Conservation (phyloP, 2,113 vertebrate genomes). For the Chamaea fasciata region DNA sequence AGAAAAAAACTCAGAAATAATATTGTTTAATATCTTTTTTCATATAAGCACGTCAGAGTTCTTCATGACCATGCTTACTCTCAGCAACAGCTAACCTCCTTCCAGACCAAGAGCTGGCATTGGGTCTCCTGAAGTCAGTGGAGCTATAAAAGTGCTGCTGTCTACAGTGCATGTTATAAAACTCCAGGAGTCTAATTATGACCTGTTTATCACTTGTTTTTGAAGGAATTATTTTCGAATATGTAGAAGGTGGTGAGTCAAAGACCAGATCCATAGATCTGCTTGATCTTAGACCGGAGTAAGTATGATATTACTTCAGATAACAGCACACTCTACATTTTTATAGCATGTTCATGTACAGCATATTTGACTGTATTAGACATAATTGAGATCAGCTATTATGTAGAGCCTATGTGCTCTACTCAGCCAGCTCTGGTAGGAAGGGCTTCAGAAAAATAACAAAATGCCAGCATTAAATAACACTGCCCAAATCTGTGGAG, state of each 20-base stretch:
- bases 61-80: neutral
- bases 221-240: conserved; percentile 91
- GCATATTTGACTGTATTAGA: neutral
- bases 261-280: conserved; percentile 90
- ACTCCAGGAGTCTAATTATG: neutral
- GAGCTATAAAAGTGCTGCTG: neutral
- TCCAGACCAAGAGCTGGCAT: neutral
- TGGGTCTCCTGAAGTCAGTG: neutral
- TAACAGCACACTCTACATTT: neutral
- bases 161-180: neutral
- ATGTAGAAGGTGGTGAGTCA: conserved; percentile 76
- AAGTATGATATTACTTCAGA: conserved; percentile 42
- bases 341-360: neutral
- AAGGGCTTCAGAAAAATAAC: neutral
- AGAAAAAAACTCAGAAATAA: neutral
- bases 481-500: neutral
- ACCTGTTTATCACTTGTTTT: neutral
- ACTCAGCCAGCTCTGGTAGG: neutral
- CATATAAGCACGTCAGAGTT: neutral
- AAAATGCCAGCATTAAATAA: neutral
- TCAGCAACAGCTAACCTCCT: neutral
- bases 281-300: conserved; percentile 83
- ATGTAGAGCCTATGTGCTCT: neutral
- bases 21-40: neutral
- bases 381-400: neutral